Conservation (phyloP, 2,113 vertebrate genomes). For the Rattus rattus region DNA sequence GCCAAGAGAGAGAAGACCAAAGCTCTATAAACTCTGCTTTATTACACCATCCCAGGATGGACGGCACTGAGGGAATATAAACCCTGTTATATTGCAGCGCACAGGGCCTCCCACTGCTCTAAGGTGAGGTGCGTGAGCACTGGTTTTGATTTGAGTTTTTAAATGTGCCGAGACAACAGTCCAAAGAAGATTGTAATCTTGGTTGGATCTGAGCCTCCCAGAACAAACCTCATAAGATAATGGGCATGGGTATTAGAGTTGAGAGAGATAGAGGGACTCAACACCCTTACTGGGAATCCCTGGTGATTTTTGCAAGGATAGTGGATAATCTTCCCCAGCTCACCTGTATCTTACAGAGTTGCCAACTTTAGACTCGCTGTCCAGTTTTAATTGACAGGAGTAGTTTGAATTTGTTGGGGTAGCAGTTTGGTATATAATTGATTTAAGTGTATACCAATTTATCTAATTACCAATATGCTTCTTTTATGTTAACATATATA, state of each 20-base stretch:
- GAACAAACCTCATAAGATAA: slow-evolving; percentile 76
- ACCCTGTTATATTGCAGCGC: slow-evolving; percentile 81
- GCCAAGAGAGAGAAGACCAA: slow-evolving; percentile 84
- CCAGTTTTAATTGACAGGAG: neutral
- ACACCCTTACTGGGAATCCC: neutral
- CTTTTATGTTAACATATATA: neutral
- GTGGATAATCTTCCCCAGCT: slow-evolving; percentile 7
- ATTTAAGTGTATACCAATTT: neutral
- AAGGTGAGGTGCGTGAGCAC: slow-evolving; percentile 79
- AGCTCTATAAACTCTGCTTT: slow-evolving; percentile 88
- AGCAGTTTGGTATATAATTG: slow-evolving; percentile 47
- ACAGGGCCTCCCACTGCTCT: slow-evolving; percentile 74
- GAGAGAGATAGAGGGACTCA: slow-evolving; percentile 42
- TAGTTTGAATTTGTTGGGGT: neutral
- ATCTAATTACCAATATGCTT: neutral
- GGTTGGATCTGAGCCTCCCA: slow-evolving; percentile 82
- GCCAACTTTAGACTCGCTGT: neutral
- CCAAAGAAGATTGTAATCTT: slow-evolving; percentile 82
- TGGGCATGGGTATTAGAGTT: slow-evolving; percentile 70
- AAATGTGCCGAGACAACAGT: slow-evolving; percentile 83
- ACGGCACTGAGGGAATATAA: slow-evolving; percentile 83
- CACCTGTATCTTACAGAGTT: neutral
- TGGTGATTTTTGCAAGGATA: slow-evolving; percentile 52
- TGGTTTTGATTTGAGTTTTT: slow-evolving; percentile 85
- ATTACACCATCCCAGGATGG: slow-evolving; percentile 84